Evolutionary conservation across 2,797 vertebrate species (phyloP).

Genomic region (Halcyon badia): DNA sequence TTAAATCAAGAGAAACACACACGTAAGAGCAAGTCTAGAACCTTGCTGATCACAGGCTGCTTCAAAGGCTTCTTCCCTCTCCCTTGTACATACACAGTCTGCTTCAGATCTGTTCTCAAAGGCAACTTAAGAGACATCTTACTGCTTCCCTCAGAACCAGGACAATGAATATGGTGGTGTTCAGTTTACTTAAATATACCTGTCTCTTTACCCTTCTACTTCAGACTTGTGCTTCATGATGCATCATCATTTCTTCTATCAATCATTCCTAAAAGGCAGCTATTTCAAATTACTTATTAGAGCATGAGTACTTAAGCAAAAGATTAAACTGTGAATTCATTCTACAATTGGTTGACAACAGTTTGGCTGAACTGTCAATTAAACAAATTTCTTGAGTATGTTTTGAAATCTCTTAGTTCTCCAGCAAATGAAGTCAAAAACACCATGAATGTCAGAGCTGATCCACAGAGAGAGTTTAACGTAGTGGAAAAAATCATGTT

Average conservation of each 20-base stretch:
- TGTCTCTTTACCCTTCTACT: not conserved
- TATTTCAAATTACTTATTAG: not conserved
- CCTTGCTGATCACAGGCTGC: not conserved
- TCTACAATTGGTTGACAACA: not conserved
- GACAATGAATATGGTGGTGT: not conserved
- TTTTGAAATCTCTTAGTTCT: constrained; percentile 21
- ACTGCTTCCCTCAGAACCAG: not conserved
- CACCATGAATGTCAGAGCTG: not conserved
- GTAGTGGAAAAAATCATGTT: not conserved
- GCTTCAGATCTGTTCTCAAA: not conserved
- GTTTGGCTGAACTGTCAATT: constrained; percentile 13
- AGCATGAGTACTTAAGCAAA: not conserved
- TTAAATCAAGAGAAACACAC: not conserved
- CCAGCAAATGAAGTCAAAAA: not conserved
- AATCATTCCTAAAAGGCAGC: not conserved
- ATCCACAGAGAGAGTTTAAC: not conserved
- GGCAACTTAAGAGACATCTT: not conserved
- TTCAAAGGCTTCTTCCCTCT: not conserved
- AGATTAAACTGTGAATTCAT: not conserved
- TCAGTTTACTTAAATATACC: not conserved
- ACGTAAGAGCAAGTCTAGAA: not conserved
- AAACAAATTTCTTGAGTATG: constrained; percentile 16
- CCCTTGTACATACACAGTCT: accelerated
- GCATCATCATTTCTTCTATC: not conserved
- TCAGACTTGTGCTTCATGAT: not conserved